Percentiles rank a stretch among this genome's conserved stretches.
These are phyloP conservation scores for Micrasema longulum DNA, from an alignment of 1,140 invertebrate species.

Conservation along the genomic window DNA sequence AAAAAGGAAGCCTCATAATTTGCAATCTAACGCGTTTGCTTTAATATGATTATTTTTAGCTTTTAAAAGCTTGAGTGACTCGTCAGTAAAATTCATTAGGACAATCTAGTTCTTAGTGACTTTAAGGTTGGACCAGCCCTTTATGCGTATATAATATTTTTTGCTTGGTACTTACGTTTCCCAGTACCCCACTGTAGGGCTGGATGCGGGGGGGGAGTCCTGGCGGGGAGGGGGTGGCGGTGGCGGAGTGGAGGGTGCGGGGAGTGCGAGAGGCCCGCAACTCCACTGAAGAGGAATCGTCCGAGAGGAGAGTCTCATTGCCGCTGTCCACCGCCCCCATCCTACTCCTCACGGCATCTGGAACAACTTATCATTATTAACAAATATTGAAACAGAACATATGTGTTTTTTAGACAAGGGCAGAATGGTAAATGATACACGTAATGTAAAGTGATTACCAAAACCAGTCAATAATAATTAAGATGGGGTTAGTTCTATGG, in stretches of 20 bases:
- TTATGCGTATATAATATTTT: neutral
- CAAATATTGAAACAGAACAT: too few species aligned
- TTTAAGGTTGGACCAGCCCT: neutral
- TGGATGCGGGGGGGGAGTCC: constrained; percentile 69
- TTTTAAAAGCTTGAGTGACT: neutral
- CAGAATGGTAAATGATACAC: too few species aligned
- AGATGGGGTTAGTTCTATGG: too few species aligned
- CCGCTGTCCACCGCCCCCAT: constrained; percentile 67
- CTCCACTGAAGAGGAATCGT: constrained; percentile 60
- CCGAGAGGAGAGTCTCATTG: constrained; percentile 66
- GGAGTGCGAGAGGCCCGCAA: constrained; percentile 35
- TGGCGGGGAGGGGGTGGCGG: constrained; percentile 29
- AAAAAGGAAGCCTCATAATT: neutral
- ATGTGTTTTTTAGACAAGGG: too few species aligned
- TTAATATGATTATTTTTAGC: neutral
- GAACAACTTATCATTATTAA: too few species aligned
- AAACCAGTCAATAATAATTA: too few species aligned
- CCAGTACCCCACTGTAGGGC: constrained; percentile 70
- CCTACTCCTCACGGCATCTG: constrained; percentile 50
- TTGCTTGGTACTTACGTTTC: constrained; percentile 63
- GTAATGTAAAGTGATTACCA: too few species aligned
- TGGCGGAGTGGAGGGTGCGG: constrained; percentile 58
- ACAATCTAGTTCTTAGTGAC: neutral
- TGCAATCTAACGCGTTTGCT: neutral
- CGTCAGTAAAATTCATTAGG: neutral